A percentile compares a stretch with the other conserved stretches of the same genome.
Conservation (phyloP, 92 coral and sea anemone genomes). For the Micromussa lordhowensis region DNA sequence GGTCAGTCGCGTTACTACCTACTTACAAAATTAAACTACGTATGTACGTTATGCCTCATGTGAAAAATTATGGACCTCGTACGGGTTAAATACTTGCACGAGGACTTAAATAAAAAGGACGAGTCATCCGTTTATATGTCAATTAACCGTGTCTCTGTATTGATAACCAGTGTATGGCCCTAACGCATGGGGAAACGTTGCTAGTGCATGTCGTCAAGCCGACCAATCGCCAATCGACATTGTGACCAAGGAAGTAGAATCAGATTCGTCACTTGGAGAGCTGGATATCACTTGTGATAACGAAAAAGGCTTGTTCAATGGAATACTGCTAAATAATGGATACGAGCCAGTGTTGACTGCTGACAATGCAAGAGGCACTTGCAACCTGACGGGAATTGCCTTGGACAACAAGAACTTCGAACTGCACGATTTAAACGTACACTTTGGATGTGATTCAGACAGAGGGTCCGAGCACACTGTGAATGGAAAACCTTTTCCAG, state of each 20-base stretch:
- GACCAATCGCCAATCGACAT: constrained; percentile 74
- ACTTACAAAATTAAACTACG: too few species aligned
- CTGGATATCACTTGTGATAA: constrained; percentile 46
- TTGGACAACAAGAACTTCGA: constrained; percentile 35
- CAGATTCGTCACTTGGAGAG: constrained; percentile 56
- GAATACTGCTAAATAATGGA: constrained; percentile 66
- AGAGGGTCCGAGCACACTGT: constrained; percentile 82
- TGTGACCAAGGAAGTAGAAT: constrained; percentile 34
- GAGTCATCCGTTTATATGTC: too few species aligned
- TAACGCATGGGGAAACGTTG: constrained; percentile 34
- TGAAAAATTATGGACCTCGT: too few species aligned
- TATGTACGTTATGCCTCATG: too few species aligned
- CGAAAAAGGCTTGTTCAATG: constrained; percentile 65
- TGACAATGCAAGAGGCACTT: constrained; percentile 50
- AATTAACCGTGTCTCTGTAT: neutral
- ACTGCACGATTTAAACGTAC: constrained; percentile 55
- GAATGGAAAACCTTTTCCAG: constrained; percentile 72
- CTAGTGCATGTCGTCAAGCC: constrained; percentile 44
- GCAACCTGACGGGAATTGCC: constrained; percentile 59
- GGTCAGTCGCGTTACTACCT: too few species aligned
- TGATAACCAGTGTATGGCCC: constrained; percentile 34
- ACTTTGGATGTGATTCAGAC: constrained; percentile 68
- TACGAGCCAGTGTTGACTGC: constrained; percentile 59
- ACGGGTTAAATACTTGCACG: too few species aligned
- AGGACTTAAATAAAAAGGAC: neutral